Percentiles rank a stretch among this genome's conserved stretches.
phyloP scores from a whole-genome alignment of 1,140 invertebrate genomes.

The Drosophila elegans region DNA sequence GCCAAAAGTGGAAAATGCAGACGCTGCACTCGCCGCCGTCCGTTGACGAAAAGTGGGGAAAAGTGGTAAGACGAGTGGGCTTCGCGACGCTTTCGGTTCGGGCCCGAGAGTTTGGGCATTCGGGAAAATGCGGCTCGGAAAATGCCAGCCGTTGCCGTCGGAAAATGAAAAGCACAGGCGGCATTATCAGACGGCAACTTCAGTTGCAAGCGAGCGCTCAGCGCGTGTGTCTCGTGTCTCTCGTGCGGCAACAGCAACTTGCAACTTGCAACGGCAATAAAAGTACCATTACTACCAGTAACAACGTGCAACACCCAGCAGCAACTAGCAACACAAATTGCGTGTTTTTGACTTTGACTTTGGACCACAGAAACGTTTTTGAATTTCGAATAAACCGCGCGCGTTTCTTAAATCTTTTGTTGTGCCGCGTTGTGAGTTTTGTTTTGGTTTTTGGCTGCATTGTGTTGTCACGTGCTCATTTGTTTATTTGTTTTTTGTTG shows the following conservation, averaged over 20 bases:
- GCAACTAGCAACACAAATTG: constrained; percentile 10
- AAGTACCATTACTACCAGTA: not conserved
- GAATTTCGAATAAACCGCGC: constrained; percentile 1
- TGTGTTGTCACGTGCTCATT: constrained; percentile 28
- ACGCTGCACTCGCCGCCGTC: constrained; percentile 39
- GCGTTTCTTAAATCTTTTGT: constrained; percentile 4
- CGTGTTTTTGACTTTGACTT: constrained; percentile 22
- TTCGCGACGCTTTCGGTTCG: constrained; percentile 6
- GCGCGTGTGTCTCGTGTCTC: constrained; percentile 66
- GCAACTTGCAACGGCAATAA: constrained; percentile 17
- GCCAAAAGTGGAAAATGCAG: constrained; percentile 61
- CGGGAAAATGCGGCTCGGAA: constrained; percentile 30
- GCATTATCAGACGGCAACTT: constrained; percentile 76
- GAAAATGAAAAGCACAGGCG: constrained; percentile 33
- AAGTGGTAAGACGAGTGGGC: constrained; percentile 49
- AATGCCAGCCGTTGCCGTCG: constrained; percentile 12
- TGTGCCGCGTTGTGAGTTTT: constrained; percentile 17
- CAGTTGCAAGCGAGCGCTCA: constrained; percentile 79
- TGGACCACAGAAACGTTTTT: constrained; percentile 1
- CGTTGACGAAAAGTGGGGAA: constrained; percentile 37
- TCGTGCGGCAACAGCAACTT: constrained; percentile 21
- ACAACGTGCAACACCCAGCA: constrained; percentile 3
- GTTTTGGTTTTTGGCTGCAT: constrained; percentile 31
- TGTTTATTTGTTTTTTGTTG: constrained; percentile 41
- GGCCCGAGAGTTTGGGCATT: constrained; percentile 18